Conservation (phyloP, 92 coral and sea anemone genomes). For the Hydrozoanthus gracilis region DNA sequence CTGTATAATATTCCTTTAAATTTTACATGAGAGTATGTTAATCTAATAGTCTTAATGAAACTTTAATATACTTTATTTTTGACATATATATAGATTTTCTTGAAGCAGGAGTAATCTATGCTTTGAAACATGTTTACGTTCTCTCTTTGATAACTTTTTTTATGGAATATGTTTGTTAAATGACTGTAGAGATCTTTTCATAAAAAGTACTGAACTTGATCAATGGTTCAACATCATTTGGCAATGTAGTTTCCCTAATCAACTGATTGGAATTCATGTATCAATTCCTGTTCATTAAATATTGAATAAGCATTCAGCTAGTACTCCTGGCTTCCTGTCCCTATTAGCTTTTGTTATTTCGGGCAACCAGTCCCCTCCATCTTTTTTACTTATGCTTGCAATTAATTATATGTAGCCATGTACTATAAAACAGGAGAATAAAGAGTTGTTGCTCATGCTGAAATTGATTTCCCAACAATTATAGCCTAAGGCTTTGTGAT, state of each 20-base stretch:
- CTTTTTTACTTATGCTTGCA: not conserved
- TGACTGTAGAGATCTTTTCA: slow-evolving; percentile 1
- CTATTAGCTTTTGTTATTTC: not conserved
- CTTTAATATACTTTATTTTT: not conserved
- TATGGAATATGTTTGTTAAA: not conserved
- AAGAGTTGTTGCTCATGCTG: not conserved
- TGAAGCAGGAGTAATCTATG: not conserved
- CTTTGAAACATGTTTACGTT: not conserved
- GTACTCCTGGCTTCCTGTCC: not conserved
- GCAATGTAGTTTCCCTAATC: not conserved
- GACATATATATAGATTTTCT: slow-evolving; percentile 1
- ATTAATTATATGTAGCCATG: not conserved
- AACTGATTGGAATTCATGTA: not conserved
- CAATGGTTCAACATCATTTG: not conserved
- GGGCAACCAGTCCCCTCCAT: not conserved
- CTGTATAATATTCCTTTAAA: not conserved
- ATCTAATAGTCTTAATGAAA: not conserved
- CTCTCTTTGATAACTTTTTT: too few relatives aligned
- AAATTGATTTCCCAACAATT: not conserved
- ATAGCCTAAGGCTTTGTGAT: not conserved
- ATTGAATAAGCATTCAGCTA: not conserved
- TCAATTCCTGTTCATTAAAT: not conserved
- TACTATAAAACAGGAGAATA: not conserved
- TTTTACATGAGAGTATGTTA: not conserved
- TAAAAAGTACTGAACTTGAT: not conserved